Percentiles rank a stretch among this genome's conserved stretches.
These are phyloP conservation scores for Oreortyx pictus DNA, from an alignment of 2,797 vertebrate genomes.

Conservation along the genomic window DNA sequence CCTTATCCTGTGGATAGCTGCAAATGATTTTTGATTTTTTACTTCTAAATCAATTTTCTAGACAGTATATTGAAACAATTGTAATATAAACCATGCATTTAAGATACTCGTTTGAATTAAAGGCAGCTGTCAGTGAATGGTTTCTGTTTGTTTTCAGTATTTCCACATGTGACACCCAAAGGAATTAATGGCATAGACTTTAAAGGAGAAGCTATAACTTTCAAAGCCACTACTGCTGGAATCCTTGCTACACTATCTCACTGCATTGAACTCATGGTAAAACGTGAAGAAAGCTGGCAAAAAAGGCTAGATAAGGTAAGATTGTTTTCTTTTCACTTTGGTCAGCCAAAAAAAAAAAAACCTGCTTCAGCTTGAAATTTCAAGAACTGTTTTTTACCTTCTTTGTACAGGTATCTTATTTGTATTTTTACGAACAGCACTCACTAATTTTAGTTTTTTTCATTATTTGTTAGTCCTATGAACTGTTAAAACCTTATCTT, in stretches of 20 bases:
- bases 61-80: not conserved
- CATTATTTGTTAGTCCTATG: not conserved
- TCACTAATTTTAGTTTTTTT: not conserved
- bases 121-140: not conserved
- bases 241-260: conserved; percentile 93
- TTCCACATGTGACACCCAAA: conserved; percentile 87
- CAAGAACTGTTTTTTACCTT: not conserved
- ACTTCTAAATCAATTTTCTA: not conserved
- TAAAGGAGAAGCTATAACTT: conserved; percentile 95
- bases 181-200: conserved; percentile 92
- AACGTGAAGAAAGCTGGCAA: conserved; percentile 96
- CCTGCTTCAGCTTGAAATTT: not conserved
- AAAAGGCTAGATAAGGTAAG: conserved; percentile 95
- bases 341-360: not conserved
- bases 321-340: not conserved
- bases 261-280: conserved; percentile 94
- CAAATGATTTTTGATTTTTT: not conserved
- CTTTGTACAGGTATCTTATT: not conserved
- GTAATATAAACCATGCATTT: not conserved
- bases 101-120: conserved; percentile 1
- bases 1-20: not conserved
- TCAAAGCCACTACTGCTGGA: conserved; percentile 94
- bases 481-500: not conserved
- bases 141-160: conserved; percentile 78
- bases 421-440: not conserved